A percentile compares a stretch with the other conserved stretches of the same genome.
Conservation (phyloP, 2,797 vertebrate species). For the Mus spretus region DNA sequence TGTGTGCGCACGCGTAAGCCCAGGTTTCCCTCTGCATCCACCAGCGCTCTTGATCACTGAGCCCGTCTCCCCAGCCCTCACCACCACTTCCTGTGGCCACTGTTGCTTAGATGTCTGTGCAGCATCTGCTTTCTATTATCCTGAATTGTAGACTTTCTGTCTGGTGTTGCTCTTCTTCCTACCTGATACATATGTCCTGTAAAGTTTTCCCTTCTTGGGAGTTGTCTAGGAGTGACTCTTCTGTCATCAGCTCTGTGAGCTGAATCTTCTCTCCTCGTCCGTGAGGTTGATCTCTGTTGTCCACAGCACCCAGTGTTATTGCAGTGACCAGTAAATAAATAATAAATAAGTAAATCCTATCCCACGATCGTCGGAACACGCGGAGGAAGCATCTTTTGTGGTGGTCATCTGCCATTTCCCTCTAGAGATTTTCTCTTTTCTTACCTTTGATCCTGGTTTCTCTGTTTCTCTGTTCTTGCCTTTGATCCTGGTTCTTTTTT, state of each 20-base stretch:
- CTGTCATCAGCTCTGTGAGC: background rate
- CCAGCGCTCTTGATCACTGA: background rate
- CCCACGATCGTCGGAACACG: accelerated
- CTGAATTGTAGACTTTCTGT: background rate
- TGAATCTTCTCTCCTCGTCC: too few relatives aligned
- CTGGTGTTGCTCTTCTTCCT: background rate
- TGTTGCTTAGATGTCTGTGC: background rate
- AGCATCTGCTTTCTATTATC: background rate
- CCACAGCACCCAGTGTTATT: accelerated
- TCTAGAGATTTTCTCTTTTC: background rate
- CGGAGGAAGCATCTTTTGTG: accelerated
- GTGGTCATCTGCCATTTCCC: background rate
- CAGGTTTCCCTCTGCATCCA: background rate
- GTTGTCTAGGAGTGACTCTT: background rate
- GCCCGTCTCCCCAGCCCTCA: accelerated
- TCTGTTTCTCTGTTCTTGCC: background rate
- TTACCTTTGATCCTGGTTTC: background rate
- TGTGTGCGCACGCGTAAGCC: too few relatives aligned
- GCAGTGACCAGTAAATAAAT: too few relatives aligned
- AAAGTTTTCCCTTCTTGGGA: background rate
- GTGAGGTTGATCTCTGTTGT: accelerated
- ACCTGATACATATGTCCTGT: background rate
- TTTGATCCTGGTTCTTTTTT: background rate
- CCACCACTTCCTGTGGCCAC: too few relatives aligned
- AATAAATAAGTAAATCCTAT: too few relatives aligned